Percentiles rank a stretch among this genome's conserved stretches.
These are phyloP conservation scores for Diorhabda carinulata DNA, from an alignment of 1,140 invertebrate species.

Conservation along the genomic window DNA sequence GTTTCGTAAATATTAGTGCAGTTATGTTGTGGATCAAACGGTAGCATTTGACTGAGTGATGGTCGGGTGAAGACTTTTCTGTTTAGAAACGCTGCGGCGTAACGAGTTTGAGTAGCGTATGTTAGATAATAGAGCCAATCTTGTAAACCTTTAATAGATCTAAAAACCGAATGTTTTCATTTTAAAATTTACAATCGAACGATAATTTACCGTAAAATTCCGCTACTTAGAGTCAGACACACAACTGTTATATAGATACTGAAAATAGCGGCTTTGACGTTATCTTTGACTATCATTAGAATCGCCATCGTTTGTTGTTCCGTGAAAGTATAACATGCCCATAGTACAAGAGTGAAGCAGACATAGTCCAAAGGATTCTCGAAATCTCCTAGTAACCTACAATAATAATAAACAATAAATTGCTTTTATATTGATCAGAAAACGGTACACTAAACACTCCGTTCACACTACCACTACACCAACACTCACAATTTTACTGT, in stretches of 20 bases:
- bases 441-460: too few species aligned
- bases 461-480: too few species aligned
- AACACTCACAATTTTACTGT: too few species aligned
- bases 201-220: conserved; percentile 64
- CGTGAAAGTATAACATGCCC: conserved; percentile 75
- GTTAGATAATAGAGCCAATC: conserved; percentile 78
- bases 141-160: conserved; percentile 66
- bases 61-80: conserved; percentile 61
- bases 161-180: conserved; percentile 38
- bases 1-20: conserved; percentile 54
- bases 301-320: conserved; percentile 81
- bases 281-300: conserved; percentile 74
- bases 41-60: conserved; percentile 51
- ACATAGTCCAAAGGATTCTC: conserved; percentile 53
- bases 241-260: conserved; percentile 72
- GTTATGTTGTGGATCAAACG: conserved; percentile 52
- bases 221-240: conserved; percentile 71
- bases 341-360: conserved; percentile 65
- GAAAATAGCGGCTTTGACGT: conserved; percentile 68
- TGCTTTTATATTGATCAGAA: too few species aligned
- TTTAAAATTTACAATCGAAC: not conserved
- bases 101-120: conserved; percentile 71
- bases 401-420: too few species aligned
- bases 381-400: conserved; percentile 52
- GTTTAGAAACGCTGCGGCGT: conserved; percentile 68